A percentile compares a stretch with the other conserved stretches of the same genome.
Conservation (phyloP, 2,888 invertebrate species). For the Parasteatoda lunata region DNA sequence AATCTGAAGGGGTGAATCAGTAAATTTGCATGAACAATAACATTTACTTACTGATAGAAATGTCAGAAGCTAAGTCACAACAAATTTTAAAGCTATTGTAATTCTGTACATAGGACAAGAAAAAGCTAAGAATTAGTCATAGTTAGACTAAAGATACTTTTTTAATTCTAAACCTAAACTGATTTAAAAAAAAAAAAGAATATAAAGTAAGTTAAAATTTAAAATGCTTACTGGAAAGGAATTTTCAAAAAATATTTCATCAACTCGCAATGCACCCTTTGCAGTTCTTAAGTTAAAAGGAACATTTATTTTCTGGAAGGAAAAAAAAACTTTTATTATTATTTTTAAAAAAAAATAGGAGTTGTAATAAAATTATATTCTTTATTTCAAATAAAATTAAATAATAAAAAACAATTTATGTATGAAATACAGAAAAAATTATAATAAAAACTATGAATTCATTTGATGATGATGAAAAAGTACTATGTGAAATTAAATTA, state of each 20-base stretch:
- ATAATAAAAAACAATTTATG: neutral
- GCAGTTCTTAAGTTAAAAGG: slow-evolving; percentile 85
- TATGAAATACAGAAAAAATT: neutral
- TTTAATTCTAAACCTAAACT: too few relatives aligned
- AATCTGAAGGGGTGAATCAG: too few relatives aligned
- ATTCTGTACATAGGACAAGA: too few relatives aligned
- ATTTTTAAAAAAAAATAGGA: neutral
- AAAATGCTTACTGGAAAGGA: slow-evolving; percentile 81
- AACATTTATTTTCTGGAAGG: slow-evolving; percentile 76
- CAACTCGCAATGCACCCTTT: slow-evolving; percentile 82
- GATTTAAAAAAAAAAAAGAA: neutral
- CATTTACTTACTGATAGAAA: too few relatives aligned
- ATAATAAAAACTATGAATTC: neutral
- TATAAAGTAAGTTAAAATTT: neutral
- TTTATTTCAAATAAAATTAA: too few relatives aligned
- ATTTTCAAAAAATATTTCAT: slow-evolving; percentile 82
- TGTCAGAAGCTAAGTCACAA: too few relatives aligned
- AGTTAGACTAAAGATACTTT: too few relatives aligned
- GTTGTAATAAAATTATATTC: too few relatives aligned
- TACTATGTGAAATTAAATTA: too few relatives aligned
- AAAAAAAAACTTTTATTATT: slow-evolving; percentile 20
- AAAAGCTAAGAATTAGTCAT: too few relatives aligned
- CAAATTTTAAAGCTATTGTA: too few relatives aligned
- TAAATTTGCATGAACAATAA: too few relatives aligned
- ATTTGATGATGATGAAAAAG: neutral